phyloP scores from a whole-genome alignment of 1,140 invertebrate species.

The Drosophila saltans region DNA sequence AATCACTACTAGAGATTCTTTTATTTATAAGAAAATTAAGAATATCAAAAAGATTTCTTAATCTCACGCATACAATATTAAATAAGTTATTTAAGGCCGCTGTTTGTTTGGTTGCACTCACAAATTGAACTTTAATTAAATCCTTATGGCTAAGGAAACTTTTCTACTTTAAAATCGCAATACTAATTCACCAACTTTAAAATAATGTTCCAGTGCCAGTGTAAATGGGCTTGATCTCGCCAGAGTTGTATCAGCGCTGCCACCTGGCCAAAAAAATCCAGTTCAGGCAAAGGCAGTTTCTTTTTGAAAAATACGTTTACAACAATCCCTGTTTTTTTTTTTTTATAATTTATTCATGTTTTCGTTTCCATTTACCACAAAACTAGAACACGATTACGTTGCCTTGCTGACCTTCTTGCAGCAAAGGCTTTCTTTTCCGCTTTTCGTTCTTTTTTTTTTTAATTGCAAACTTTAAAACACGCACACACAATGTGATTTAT shows the following conservation, averaged over 20 bases:
- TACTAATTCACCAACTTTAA: background rate
- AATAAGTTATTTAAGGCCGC: too few relatives aligned
- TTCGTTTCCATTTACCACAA: conserved; percentile 43
- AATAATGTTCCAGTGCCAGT: background rate
- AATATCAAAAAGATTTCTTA: too few relatives aligned
- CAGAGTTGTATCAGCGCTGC: background rate
- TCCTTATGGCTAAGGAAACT: too few relatives aligned
- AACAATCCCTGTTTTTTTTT: background rate
- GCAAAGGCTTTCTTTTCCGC: conserved; percentile 36
- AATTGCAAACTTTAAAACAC: conserved; percentile 66
- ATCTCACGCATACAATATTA: too few relatives aligned
- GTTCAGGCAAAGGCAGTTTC: conserved; percentile 12
- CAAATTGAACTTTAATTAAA: too few relatives aligned
- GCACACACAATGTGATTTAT: conserved; percentile 56
- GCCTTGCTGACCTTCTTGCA: conserved; percentile 49
- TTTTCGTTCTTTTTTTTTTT: conserved; percentile 33
- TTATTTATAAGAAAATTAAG: too few relatives aligned
- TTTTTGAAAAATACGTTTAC: conserved; percentile 29
- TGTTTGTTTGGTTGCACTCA: too few relatives aligned
- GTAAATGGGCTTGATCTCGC: background rate
- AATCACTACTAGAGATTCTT: too few relatives aligned
- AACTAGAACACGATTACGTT: conserved; percentile 34
- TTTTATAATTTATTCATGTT: conserved; percentile 29
- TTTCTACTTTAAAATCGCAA: background rate
- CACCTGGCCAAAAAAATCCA: background rate